These are phyloP conservation scores for Heteropelma amictum DNA, from an alignment of 2,888 invertebrate species.

Conservation along the genomic window DNA sequence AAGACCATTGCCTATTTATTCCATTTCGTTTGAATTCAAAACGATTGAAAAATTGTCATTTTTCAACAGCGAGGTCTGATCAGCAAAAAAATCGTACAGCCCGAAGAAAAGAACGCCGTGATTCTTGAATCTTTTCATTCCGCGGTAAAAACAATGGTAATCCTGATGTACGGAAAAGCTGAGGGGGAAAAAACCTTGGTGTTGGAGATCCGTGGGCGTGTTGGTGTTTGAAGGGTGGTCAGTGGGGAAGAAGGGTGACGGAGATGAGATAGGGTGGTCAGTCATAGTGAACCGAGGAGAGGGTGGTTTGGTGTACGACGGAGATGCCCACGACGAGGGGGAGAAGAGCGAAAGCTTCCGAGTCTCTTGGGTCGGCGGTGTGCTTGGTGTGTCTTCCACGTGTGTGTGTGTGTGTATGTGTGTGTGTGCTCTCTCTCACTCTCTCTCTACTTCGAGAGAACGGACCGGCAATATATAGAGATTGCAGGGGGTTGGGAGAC, in stretches of 20 bases:
- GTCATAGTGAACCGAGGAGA: constrained; percentile 53
- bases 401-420: not conserved
- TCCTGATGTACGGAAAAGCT: not conserved
- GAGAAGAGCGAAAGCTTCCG: constrained; percentile 52
- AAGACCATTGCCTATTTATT: too few species aligned
- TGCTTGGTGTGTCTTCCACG: constrained; percentile 11
- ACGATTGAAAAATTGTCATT: too few species aligned
- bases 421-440: not conserved
- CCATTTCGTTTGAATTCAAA: too few species aligned
- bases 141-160: constrained; percentile 25
- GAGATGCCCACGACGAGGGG: constrained; percentile 46
- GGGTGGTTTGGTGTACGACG: constrained; percentile 40
- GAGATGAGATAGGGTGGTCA: constrained; percentile 56
- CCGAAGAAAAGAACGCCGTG: constrained; percentile 33
- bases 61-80: not conserved
- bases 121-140: constrained; percentile 49
- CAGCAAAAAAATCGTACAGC: not conserved
- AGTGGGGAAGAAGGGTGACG: constrained; percentile 36
- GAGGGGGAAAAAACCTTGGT: not conserved
- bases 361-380: constrained; percentile 54
- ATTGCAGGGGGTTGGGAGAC: constrained; percentile 58
- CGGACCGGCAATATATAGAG: constrained; percentile 42
- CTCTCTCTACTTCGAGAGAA: constrained; percentile 25
- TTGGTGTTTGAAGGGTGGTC: constrained; percentile 50
- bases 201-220: constrained; percentile 43